phyloP scores from a whole-genome alignment of 1,140 invertebrate species.

The Potamilus streckersoni region DNA sequence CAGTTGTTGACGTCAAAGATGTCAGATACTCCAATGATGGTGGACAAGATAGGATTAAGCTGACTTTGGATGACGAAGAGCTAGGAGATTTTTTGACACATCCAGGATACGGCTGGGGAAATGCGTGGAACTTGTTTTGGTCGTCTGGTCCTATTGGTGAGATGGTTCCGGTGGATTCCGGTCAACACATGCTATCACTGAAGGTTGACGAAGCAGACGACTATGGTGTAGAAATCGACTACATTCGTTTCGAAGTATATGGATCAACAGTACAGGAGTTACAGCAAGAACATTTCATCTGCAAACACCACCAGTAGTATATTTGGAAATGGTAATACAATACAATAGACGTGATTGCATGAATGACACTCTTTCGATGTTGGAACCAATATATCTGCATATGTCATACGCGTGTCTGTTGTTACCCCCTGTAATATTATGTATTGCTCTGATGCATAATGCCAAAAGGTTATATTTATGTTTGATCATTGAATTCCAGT shows the following conservation, averaged over 20 bases:
- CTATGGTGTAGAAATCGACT: slow-evolving; percentile 31
- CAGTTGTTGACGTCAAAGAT: slow-evolving; percentile 20
- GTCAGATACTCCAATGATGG: slow-evolving; percentile 40
- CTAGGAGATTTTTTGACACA: slow-evolving; percentile 15
- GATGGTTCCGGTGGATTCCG: not conserved
- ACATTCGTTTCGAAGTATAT: slow-evolving; percentile 24
- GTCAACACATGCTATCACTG: slow-evolving; percentile 14
- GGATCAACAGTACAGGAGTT: slow-evolving; percentile 9
- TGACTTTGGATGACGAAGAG: slow-evolving; percentile 20
- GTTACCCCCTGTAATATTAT: too few species aligned
- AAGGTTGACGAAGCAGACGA: slow-evolving; percentile 8
- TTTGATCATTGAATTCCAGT: too few species aligned
- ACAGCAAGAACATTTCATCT: slow-evolving; percentile 19
- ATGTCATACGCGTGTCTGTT: too few species aligned
- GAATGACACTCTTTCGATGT: too few species aligned
- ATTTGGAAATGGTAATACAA: too few species aligned
- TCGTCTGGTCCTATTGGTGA: slow-evolving; percentile 24
- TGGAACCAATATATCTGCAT: too few species aligned
- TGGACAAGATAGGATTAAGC: slow-evolving; percentile 20
- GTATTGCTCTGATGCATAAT: too few species aligned
- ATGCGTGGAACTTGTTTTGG: slow-evolving; percentile 25
- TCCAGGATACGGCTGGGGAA: slow-evolving; percentile 9
- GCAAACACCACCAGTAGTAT: slow-evolving; percentile 18
- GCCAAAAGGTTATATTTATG: too few species aligned
- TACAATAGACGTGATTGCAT: too few species aligned